Percentiles rank a stretch among this genome's conserved stretches.
Evolutionary conservation across 2,797 vertebrate species (phyloP).

Genomic region (Alosa sapidissima): DNA sequence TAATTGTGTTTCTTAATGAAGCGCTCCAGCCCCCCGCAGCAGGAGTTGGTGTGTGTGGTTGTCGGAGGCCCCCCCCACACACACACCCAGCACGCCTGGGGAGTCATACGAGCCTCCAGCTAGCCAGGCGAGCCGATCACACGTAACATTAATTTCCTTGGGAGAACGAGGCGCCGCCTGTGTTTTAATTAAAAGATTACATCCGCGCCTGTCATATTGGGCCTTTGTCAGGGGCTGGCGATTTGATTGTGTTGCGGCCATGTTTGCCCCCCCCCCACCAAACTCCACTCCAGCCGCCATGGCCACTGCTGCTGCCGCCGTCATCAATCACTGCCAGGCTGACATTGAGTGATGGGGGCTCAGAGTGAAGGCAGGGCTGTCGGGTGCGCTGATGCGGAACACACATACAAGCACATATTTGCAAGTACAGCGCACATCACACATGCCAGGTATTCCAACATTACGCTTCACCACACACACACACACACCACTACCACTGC

Average conservation of each 20-base stretch:
- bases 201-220: background rate
- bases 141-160: background rate
- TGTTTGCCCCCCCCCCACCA: background rate
- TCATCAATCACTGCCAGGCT: background rate
- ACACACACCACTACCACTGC: background rate
- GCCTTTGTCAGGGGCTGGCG: slow-evolving; percentile 1
- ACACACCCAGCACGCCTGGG: background rate
- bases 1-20: slow-evolving; percentile 66
- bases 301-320: background rate
- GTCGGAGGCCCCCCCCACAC: background rate
- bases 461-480: background rate
- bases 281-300: background rate
- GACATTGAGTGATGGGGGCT: background rate
- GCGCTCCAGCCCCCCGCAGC: background rate
- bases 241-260: background rate
- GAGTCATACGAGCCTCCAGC: background rate
- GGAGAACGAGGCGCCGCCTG: background rate
- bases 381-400: background rate
- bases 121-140: background rate
- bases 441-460: background rate
- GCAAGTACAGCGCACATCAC: background rate
- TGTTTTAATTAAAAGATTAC: slow-evolving; percentile 39
- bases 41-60: background rate
- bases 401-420: background rate
- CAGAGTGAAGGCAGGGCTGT: background rate